Base-by-base conservation (phyloP, 2,113 vertebrate species). In the Notothenia coriiceps region DNA sequence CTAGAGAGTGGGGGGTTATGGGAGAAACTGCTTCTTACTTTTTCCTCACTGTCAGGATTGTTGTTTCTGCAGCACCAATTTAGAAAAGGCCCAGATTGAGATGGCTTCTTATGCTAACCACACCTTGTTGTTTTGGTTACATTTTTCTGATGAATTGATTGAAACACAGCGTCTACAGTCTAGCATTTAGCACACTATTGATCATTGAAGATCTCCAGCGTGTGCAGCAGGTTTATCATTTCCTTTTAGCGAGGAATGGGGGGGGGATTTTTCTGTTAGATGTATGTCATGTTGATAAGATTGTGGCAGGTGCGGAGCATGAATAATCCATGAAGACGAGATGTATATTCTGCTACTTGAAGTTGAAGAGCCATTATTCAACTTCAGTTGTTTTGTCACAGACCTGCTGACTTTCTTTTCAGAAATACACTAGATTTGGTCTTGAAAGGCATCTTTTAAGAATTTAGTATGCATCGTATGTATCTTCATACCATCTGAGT, bases 321-420 rank as follows among this genome's bases (percentile, higher is more conserved):
- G 90, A 91, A 94, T 92, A 92, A 93, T 82, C 81, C 89, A 93
- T 93, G 83, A 91, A 87, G 75, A 54, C 60, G 51, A 91, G 86
- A 88, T 80, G 84, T 87, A 89, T 88, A 86, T 79, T 85, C 55
- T 46, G 73, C 72, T 12, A 47, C 89, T 87, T 62, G 70, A 89
- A 84, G 76, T 83, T 76, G 85, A 90, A 74, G 63, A 74, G 77
- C 87, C 89, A 93, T 94, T 92, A 76, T 89, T 93, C 90, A 94
- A 79, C 71, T 86, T 88, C 74, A 74, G 65, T 73, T 82, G 65
- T 80, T 87, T 87, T 86, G 87, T 86, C 80, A 71, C 69, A 71
- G 25, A 69, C 49, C 22, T 67, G 66, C 84, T 29, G 75, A 51
- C 49, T 49, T 50, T 79, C 68, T 75, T 75, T 49, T 65, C 52